phyloP scores from a whole-genome alignment of 2,797 vertebrate genomes.

The Valencia hispanica region DNA sequence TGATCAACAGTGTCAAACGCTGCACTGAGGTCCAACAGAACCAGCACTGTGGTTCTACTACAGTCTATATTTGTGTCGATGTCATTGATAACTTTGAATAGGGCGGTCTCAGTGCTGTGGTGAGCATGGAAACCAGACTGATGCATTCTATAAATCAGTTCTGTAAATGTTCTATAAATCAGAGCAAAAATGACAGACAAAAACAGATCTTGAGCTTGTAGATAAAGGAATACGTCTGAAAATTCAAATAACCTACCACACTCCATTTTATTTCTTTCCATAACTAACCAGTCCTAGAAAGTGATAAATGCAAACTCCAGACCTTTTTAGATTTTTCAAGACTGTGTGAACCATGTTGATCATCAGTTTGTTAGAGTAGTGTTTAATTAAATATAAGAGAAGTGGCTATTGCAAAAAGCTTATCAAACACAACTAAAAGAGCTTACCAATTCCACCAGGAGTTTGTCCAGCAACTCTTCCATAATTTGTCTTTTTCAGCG shows the following conservation, averaged over 20 bases:
- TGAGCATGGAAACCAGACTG: too few species aligned
- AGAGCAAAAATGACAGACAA: neutral
- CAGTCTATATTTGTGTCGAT: too few species aligned
- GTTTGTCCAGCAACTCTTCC: slow-evolving; percentile 35
- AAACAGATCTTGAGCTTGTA: neutral
- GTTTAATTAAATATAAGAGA: neutral
- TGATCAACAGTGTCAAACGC: too few species aligned
- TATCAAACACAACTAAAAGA: neutral
- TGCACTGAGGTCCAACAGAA: too few species aligned
- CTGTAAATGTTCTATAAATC: too few species aligned
- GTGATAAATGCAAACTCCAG: neutral
- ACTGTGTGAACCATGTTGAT: neutral
- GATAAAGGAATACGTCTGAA: neutral
- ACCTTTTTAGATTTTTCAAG: neutral
- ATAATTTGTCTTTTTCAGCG: slow-evolving; percentile 47
- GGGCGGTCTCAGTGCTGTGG: too few species aligned
- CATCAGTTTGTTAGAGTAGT: neutral
- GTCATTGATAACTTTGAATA: too few species aligned
- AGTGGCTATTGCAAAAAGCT: neutral
- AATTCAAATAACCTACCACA: neutral
- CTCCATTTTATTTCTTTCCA: neutral
- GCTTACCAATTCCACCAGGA: slow-evolving; percentile 63
- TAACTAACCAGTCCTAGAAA: neutral
- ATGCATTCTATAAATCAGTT: too few species aligned
- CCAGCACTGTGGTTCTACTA: too few species aligned